Conservation (phyloP, 2,888 invertebrate species). For the Chymomyza fuscimana region DNA sequence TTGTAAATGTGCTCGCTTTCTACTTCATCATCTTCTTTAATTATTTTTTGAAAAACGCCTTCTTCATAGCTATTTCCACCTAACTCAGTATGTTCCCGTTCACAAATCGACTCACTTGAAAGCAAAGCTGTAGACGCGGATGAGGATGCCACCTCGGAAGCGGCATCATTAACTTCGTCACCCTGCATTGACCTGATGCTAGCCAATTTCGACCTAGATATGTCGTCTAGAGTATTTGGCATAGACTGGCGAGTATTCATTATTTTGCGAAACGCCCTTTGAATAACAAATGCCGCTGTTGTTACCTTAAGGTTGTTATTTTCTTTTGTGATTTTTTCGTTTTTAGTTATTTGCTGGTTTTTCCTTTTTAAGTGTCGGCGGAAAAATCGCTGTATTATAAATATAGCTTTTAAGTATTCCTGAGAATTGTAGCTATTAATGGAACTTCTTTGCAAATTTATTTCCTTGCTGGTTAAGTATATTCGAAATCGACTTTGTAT, state of each 20-base stretch:
- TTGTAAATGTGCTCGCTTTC: conserved; percentile 46
- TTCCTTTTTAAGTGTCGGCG: conserved; percentile 54
- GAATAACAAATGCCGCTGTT: conserved; percentile 80
- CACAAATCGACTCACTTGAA: conserved; percentile 61
- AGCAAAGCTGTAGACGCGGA: conserved; percentile 71
- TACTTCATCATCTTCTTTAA: conserved; percentile 56
- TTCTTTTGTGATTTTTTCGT: neutral
- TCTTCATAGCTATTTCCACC: conserved; percentile 48
- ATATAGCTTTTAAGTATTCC: conserved; percentile 62
- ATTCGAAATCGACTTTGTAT: conserved; percentile 51
- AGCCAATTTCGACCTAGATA: conserved; percentile 2
- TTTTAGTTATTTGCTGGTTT: neutral
- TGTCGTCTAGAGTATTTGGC: conserved; percentile 30
- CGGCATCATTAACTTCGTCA: conserved; percentile 61
- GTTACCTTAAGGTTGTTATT: neutral
- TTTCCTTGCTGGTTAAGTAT: conserved; percentile 24
- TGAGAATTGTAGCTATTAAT: conserved; percentile 32
- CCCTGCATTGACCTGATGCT: conserved; percentile 26
- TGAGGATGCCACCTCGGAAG: conserved; percentile 70
- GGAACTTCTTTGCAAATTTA: neutral
- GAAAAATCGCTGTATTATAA: conserved; percentile 67
- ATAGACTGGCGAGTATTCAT: conserved; percentile 32
- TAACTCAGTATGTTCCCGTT: conserved; percentile 48
- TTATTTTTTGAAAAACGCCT: conserved; percentile 49
- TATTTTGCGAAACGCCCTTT: conserved; percentile 81